Conservation (phyloP, 1,140 invertebrate species). For the Antheraea mylitta region DNA sequence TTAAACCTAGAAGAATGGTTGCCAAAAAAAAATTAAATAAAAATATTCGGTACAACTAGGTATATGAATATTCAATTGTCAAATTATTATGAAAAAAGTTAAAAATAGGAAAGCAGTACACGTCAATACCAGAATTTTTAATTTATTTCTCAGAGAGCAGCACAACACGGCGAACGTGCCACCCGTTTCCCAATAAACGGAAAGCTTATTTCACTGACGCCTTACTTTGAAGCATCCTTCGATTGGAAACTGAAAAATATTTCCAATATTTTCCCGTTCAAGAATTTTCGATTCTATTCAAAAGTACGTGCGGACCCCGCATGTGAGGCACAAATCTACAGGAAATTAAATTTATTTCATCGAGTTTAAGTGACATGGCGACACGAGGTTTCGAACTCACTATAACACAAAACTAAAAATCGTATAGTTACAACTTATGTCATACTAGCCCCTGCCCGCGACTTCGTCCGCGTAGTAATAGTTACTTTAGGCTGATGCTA, state of each 20-base stretch:
- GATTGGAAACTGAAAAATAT: constrained; percentile 51
- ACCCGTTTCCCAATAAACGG: constrained; percentile 45
- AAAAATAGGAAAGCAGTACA: background rate
- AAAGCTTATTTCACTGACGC: constrained; percentile 49
- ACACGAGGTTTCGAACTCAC: constrained; percentile 1
- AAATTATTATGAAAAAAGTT: background rate
- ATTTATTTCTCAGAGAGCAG: constrained; percentile 40
- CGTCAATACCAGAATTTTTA: constrained; percentile 28
- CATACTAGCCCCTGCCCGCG: too few relatives aligned
- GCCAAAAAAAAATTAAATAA: too few relatives aligned
- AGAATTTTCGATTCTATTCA: constrained; percentile 38
- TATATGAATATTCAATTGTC: background rate
- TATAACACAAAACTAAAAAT: background rate
- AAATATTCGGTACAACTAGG: too few relatives aligned
- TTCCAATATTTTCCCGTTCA: constrained; percentile 39
- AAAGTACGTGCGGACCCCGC: constrained; percentile 25
- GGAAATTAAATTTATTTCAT: constrained; percentile 33
- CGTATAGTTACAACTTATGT: too few relatives aligned
- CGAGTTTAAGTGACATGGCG: constrained; percentile 2
- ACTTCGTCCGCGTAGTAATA: too few relatives aligned
- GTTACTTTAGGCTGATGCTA: too few relatives aligned
- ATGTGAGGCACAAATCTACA: constrained; percentile 22
- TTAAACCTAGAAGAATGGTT: too few relatives aligned
- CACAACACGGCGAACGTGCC: constrained; percentile 27
- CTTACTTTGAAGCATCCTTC: constrained; percentile 47